Conservation (phyloP, 2,113 vertebrate species). For the Pterocles burchelli region DNA sequence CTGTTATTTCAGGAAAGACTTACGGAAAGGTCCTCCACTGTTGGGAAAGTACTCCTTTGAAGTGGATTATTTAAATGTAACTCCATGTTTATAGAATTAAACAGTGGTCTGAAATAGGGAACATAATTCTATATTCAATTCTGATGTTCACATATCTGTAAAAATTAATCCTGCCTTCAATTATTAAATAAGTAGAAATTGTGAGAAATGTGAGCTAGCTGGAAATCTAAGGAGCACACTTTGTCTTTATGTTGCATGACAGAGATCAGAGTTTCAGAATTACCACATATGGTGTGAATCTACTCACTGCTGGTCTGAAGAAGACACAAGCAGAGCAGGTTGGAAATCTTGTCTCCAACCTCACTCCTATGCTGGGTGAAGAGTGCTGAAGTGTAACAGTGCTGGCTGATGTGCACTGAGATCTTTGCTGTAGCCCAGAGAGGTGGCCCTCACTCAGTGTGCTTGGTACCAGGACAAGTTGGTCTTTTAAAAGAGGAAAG, state of each 20-base stretch:
- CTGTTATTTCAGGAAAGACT: background rate
- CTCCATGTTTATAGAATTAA: background rate
- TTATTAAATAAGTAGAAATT: background rate
- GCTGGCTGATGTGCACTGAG: no score
- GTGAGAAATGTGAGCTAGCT: background rate
- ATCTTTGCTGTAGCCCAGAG: background rate
- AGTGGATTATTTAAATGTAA: background rate
- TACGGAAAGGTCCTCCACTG: background rate
- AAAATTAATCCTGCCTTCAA: background rate
- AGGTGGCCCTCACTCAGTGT: background rate
- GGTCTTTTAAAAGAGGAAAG: background rate
- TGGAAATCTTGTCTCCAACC: background rate
- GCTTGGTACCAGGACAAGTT: background rate
- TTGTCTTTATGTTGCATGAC: background rate
- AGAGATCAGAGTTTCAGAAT: background rate
- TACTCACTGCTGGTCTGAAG: background rate
- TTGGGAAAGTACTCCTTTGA: background rate
- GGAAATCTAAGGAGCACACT: background rate
- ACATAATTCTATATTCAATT: background rate
- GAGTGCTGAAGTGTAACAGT: background rate
- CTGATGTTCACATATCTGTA: background rate
- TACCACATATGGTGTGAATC: background rate
- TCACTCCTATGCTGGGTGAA: background rate
- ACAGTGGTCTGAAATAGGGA: background rate
- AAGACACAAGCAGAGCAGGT: background rate